These are phyloP conservation scores for Muricea muricata DNA, from an alignment of 92 coral and sea anemone species.

Conservation along the genomic window DNA sequence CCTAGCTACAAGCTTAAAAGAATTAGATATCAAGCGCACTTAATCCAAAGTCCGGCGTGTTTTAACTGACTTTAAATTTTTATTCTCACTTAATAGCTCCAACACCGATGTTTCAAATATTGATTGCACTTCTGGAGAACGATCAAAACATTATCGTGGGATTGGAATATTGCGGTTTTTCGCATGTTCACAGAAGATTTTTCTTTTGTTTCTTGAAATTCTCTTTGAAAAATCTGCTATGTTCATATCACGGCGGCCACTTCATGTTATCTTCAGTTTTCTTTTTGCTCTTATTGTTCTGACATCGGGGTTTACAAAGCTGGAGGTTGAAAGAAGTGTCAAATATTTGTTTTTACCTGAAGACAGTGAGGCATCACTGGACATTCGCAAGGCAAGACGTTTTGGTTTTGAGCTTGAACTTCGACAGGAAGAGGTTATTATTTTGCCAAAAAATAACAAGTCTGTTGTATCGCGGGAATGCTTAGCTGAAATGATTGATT, in stretches of 20 bases:
- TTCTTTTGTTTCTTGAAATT: neutral
- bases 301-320: neutral
- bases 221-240: slow-evolving; percentile 1
- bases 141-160: too few relatives aligned
- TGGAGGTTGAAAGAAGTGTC: neutral
- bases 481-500: slow-evolving; percentile 33
- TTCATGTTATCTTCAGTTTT: neutral
- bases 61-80: too few relatives aligned
- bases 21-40: too few relatives aligned
- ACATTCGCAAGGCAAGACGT: neutral
- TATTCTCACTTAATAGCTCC: too few relatives aligned
- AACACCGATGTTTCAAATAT: too few relatives aligned
- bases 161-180: neutral
- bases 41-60: too few relatives aligned
- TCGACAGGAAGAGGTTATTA: slow-evolving; percentile 16
- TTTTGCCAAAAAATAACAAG: neutral
- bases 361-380: slow-evolving; percentile 15
- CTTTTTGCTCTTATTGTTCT: neutral
- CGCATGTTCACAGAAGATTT: neutral
- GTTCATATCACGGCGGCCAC: slow-evolving; percentile 3
- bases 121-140: too few relatives aligned
- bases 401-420: slow-evolving; percentile 18
- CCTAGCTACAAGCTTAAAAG: too few relatives aligned
- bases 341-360: slow-evolving; percentile 15
- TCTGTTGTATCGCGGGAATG: slow-evolving; percentile 11